These are phyloP conservation scores for Lytechinus variegatus DNA, from an alignment of 35 echinoderm and acorn worm species.

Conservation along the genomic window DNA sequence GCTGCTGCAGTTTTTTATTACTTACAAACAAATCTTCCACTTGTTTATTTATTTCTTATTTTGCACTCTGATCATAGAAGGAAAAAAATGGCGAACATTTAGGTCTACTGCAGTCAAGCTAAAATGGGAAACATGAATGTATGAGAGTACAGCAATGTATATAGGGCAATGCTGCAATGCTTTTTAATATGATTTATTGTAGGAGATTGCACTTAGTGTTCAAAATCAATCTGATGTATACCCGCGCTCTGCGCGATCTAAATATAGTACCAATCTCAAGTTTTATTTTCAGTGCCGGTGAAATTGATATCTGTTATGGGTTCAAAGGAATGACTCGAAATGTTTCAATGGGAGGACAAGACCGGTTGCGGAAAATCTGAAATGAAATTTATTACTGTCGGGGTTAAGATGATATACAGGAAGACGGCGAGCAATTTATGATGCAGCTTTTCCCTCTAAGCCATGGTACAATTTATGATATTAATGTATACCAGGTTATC, in stretches of 20 bases:
- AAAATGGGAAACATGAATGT: neutral
- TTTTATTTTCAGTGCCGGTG: neutral
- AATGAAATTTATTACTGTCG: neutral
- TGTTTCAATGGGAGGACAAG: neutral
- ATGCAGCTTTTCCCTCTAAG: too few species aligned
- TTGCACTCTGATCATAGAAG: too few species aligned
- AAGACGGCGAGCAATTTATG: neutral
- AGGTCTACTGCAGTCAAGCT: too few species aligned
- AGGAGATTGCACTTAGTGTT: neutral
- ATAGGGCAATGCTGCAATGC: neutral
- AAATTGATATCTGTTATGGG: neutral
- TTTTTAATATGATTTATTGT: neutral
- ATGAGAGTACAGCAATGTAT: neutral
- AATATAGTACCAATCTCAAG: neutral
- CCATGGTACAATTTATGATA: too few species aligned
- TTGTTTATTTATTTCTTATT: too few species aligned
- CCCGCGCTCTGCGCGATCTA: neutral
- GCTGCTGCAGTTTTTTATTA: too few species aligned
- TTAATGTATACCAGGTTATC: too few species aligned
- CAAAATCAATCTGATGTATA: neutral
- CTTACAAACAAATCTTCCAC: too few species aligned
- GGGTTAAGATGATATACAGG: neutral
- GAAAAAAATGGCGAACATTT: too few species aligned
- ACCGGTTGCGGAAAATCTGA: neutral
- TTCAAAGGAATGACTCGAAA: neutral